Base-by-base conservation (phyloP, 2,797 vertebrate species). In the Scolopax rusticola region DNA sequence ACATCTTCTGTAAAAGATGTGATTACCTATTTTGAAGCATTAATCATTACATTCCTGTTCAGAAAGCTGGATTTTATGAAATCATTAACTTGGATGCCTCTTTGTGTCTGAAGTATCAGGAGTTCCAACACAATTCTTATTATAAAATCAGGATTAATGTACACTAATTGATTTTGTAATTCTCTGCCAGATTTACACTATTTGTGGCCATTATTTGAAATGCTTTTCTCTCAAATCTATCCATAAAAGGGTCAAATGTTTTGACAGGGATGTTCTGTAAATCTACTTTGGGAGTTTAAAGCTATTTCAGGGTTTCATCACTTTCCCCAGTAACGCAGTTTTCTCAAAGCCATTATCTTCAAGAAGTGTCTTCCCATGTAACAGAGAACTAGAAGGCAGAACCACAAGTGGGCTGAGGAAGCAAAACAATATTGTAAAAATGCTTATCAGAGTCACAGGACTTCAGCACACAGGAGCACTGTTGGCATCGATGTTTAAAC, bases 41-140 rank as follows among this genome's bases (percentile, higher is more conserved):
- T 83, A 95, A 91, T 92, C 67, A 82, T 65, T 81, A 95, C 69
- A 91, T 88, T 93, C 64, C 59, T 89, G 50, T 74, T 69, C 45
- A 75, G 56, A 92, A 93, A 81, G 40, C 40, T 84, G 48, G n/a
- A 48, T 94, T 96, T 83, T 36, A 79, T 7, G 82, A 74, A 87
- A 87, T 61, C 76, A 51, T 80, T 92, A 85, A 87, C 71, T 88
- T 88, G 61, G 77, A 79, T 15, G 54, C 21, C 33, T 48, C 43
- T 84, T 93, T 88, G 50, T 53, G 20, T 47, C 65, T 71, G 53
- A 24, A 80, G 28, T 73, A 27, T 79, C 45, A 53, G 75, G 90
- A 59, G 20, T 68, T 89, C 54, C 79, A 38, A 51, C 36, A 89
- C 2, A 38, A 13, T 41, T 88, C 81, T 92, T 63, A 80, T 64